phyloP scores from a whole-genome alignment of 2,888 invertebrate species.

The Chaetogeoica ovagalla region DNA sequence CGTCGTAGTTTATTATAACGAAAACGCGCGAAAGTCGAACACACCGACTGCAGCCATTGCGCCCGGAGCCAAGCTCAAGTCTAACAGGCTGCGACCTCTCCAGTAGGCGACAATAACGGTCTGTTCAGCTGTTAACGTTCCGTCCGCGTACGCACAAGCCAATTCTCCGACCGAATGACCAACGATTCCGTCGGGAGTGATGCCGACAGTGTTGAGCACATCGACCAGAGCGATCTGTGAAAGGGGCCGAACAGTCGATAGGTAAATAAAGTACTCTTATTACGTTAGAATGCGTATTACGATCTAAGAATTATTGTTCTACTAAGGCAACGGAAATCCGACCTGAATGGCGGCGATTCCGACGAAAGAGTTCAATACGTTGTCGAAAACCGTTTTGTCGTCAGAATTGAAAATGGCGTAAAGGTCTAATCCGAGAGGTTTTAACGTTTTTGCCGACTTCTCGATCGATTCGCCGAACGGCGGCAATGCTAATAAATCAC shows the following conservation, averaged over 20 bases:
- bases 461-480: slow-evolving; percentile 69
- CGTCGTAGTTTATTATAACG: not conserved
- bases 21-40: slow-evolving; percentile 21
- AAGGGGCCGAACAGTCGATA: not conserved
- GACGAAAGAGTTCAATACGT: slow-evolving; percentile 58
- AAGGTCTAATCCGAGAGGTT: slow-evolving; percentile 64
- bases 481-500: slow-evolving; percentile 69
- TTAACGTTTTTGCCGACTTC: slow-evolving; percentile 64
- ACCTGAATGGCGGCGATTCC: slow-evolving; percentile 72
- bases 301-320: too few relatives aligned
- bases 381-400: slow-evolving; percentile 50
- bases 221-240: slow-evolving; percentile 90
- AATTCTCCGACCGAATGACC: slow-evolving; percentile 79
- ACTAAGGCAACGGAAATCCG: not conserved
- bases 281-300: not conserved
- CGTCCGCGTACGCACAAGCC: slow-evolving; percentile 71
- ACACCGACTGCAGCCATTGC: slow-evolving; percentile 89
- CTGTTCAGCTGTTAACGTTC: slow-evolving; percentile 90
- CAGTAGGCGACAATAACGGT: slow-evolving; percentile 91
- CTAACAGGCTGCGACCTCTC: slow-evolving; percentile 82
- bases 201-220: slow-evolving; percentile 72
- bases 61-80: slow-evolving; percentile 72
- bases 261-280: not conserved
- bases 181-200: slow-evolving; percentile 89
- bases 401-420: slow-evolving; percentile 46